Percentiles rank a stretch among this genome's conserved stretches.
phyloP scores from a whole-genome alignment of 2,113 vertebrate species.

The Corythornis cristatus region DNA sequence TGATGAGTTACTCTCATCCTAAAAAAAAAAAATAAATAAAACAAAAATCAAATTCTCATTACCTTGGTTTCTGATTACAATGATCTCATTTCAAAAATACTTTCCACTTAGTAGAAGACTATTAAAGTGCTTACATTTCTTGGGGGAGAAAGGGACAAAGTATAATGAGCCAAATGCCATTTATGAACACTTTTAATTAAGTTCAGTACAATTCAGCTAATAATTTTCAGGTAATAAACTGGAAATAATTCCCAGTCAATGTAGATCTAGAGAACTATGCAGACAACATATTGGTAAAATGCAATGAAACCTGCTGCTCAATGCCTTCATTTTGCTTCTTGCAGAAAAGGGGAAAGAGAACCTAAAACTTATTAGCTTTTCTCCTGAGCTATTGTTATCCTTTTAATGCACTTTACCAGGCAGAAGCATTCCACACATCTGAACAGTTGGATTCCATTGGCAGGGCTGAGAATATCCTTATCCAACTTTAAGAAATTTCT shows the following conservation, averaged over 20 bases:
- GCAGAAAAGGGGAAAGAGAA: neutral
- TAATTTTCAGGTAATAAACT: constrained; percentile 65
- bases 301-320: neutral
- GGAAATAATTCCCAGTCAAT: constrained; percentile 57
- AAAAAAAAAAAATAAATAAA: neutral
- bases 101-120: constrained; percentile 45
- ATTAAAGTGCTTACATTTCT: constrained; percentile 63
- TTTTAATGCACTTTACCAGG: neutral
- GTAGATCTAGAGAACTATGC: constrained; percentile 1
- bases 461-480: neutral
- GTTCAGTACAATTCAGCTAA: constrained; percentile 39
- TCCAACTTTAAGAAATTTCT: neutral
- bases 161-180: constrained; percentile 64
- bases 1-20: constrained; percentile 73
- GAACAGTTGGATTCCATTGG: neutral
- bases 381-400: neutral
- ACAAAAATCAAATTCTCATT: constrained; percentile 61
- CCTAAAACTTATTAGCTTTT: neutral
- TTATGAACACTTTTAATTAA: constrained; percentile 69
- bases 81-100: constrained; percentile 45
- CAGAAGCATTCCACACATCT: neutral
- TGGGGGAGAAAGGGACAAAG: constrained; percentile 46
- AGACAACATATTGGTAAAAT: constrained; percentile 12
- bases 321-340: constrained; percentile 10
- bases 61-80: constrained; percentile 55